Evolutionary conservation across 2,888 invertebrate species (phyloP), one percentile per base, ranked within the genome.

Genomic region (Sialis fuliginosa): DNA sequence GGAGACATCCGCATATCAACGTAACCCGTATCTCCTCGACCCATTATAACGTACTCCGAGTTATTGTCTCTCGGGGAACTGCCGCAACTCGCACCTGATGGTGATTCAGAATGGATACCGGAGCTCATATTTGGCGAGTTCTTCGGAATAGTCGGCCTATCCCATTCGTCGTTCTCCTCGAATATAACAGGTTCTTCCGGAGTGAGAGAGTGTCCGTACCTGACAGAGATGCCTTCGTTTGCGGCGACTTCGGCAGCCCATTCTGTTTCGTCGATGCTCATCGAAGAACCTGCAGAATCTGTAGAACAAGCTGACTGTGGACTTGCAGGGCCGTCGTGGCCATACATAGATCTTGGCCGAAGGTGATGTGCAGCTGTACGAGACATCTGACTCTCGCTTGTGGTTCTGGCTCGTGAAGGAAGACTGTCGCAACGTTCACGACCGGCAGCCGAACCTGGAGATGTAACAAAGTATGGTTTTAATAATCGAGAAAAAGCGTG

Each of bases 341-440:
- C 63, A 51, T 66, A 66, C 61, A 68, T 63, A 37, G 68, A 68
- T 49, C 63, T 63, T 8, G 67, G 69, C 48, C 69, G 59, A 22
- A 42, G 9, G 12, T 42, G 47, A 45, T 45, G 45, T 12, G 35
- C 44, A 30, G 10, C 32, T 7, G 22, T 10, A 5, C 40, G 30
- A 53, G 63, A 56, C 6, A 65, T 55, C 0, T 62, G 60, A 48
- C 64, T 65, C 58, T 80, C 81, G 56, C 76, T 78, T 40, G 71
- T 70, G 9, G 79, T 77, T 35, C 81, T 71, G 35, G 81, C 74
- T 50, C 86, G 70, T 9, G 83, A 77, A 5, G 86, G 88, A 71
- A 89, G 76, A 59, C 86, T 88, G 63, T 87, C 88, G 62, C 85
- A 84, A 49, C 88, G 74, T 55, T 81, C 84, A 43, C 87, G 72